These are phyloP conservation scores for Osmerus mordax DNA, from an alignment of 2,113 vertebrate genomes.

Conservation along the genomic window DNA sequence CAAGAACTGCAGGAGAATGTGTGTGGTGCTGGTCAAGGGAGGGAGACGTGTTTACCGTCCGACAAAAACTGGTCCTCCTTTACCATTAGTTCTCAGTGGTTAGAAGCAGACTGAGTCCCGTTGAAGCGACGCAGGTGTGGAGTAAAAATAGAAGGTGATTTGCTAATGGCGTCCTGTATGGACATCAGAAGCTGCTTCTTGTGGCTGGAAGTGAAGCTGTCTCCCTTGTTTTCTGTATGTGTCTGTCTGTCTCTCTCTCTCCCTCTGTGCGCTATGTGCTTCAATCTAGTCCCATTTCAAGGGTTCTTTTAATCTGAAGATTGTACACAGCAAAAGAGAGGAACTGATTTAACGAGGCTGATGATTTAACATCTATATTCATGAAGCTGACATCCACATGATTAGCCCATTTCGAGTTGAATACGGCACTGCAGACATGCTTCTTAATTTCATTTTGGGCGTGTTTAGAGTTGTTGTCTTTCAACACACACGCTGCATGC, in stretches of 20 bases:
- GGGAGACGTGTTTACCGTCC: slow-evolving; percentile 56
- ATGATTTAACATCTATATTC: neutral
- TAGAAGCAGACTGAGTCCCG: slow-evolving; percentile 8
- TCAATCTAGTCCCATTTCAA: slow-evolving; percentile 2
- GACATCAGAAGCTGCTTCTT: slow-evolving; percentile 15
- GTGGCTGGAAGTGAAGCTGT: slow-evolving; percentile 6
- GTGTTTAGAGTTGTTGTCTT: too few relatives aligned
- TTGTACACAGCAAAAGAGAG: slow-evolving; percentile 4
- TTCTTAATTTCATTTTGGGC: too few relatives aligned
- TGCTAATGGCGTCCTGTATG: slow-evolving; percentile 20
- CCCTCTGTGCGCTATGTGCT: slow-evolving; percentile 9
- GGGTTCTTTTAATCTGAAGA: slow-evolving; percentile 7
- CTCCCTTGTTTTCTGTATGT: neutral
- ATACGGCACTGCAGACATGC: too few relatives aligned
- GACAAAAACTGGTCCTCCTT: slow-evolving; percentile 30
- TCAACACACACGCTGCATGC: too few relatives aligned
- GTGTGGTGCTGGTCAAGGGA: slow-evolving; percentile 11
- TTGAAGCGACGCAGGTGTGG: slow-evolving; percentile 44
- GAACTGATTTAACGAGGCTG: slow-evolving; percentile 20
- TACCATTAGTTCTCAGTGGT: slow-evolving; percentile 35
- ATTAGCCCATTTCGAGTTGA: too few relatives aligned
- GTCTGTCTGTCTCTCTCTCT: neutral
- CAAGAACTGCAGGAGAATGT: slow-evolving; percentile 43
- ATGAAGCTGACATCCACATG: neutral
- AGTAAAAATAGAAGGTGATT: slow-evolving; percentile 31